Evolutionary conservation across 2,888 invertebrate genomes (phyloP).

Genomic region (Coleophora flavipennella): DNA sequence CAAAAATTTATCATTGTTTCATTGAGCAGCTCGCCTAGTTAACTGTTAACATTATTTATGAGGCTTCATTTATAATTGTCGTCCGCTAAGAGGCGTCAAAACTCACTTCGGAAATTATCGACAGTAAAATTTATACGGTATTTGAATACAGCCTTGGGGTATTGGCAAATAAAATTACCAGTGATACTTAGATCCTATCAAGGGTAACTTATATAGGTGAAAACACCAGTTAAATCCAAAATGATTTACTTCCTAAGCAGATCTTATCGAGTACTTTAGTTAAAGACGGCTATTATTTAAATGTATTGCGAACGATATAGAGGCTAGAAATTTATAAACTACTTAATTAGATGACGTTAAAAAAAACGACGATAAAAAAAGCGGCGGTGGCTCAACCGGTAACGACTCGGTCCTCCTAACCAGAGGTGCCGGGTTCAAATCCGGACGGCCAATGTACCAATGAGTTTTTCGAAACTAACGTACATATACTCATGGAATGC

Average conservation of each 20-base stretch:
- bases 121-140: not conserved
- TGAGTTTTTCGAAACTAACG: no score
- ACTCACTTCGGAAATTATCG: not conserved
- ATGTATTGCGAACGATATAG: constrained; percentile 23
- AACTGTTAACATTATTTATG: no score
- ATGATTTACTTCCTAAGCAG: constrained; percentile 30
- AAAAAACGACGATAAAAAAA: no score
- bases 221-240: constrained; percentile 22
- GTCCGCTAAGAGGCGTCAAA: not conserved
- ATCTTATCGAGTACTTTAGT: constrained; percentile 5
- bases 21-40: no score
- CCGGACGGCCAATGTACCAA: no score
- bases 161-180: not conserved
- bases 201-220: not conserved
- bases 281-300: constrained; percentile 19
- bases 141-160: not conserved
- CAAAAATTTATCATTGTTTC: not conserved
- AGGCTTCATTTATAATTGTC: no score
- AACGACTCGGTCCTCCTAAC: no score
- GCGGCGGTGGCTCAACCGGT: no score
- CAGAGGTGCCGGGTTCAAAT: no score
- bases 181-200: not conserved
- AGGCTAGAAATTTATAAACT: no score
- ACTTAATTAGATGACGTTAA: no score
- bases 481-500: no score